Percentiles rank a stretch among this genome's conserved stretches.
These are phyloP conservation scores for Champsocephalus esox DNA, from an alignment of 2,797 vertebrate genomes.

Conservation along the genomic window DNA sequence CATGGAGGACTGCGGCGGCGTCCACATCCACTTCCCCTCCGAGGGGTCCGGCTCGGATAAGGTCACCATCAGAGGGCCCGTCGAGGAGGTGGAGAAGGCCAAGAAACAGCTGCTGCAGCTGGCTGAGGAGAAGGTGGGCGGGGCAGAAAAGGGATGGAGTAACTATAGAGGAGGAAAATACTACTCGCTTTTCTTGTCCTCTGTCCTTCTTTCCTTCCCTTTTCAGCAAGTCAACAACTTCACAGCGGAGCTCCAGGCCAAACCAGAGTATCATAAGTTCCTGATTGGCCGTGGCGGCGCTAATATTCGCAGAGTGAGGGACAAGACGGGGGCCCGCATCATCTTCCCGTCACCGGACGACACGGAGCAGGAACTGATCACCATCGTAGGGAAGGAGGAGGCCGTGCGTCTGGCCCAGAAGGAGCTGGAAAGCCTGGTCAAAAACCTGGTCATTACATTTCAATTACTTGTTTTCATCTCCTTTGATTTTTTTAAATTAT, in stretches of 20 bases:
- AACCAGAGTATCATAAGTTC: conserved; percentile 88
- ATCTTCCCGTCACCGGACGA: conserved; percentile 87
- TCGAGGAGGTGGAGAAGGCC: conserved; percentile 85
- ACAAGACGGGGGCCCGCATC: conserved; percentile 84
- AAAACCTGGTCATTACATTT: conserved; percentile 82
- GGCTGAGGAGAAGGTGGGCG: conserved; percentile 86
- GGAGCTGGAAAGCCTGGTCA: conserved; percentile 85
- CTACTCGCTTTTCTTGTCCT: neutral
- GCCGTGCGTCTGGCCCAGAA: conserved; percentile 84
- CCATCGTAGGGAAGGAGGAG: conserved; percentile 87
- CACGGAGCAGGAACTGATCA: conserved; percentile 86
- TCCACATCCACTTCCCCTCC: conserved; percentile 88
- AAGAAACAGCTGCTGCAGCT: conserved; percentile 86
- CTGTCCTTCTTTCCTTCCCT: neutral
- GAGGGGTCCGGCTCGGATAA: conserved; percentile 86
- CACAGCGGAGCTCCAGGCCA: conserved; percentile 84
- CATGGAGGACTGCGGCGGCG: conserved; percentile 90
- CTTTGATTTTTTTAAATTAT: neutral
- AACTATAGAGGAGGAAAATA: neutral
- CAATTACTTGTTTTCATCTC: neutral
- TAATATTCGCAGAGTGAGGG: conserved; percentile 85
- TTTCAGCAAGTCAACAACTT: conserved; percentile 87
- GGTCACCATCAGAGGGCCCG: conserved; percentile 86
- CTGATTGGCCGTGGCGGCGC: conserved; percentile 86
- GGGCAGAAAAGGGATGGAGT: no score